Conservation (phyloP, 2,888 invertebrate species). For the Drosophila infuscata region DNA sequence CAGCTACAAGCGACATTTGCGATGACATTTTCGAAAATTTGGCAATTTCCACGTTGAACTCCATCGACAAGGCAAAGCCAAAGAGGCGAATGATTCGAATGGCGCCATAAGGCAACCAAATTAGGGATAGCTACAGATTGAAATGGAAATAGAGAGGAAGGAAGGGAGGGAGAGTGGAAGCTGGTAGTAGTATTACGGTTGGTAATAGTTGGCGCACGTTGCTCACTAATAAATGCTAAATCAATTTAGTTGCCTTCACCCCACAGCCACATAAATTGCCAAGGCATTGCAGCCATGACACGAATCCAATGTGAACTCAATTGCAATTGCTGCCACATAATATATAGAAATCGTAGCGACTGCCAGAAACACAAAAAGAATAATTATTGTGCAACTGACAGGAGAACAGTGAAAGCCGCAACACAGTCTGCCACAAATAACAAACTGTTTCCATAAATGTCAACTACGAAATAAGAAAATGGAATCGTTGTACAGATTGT, state of each 20-base stretch:
- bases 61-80: conserved; percentile 4
- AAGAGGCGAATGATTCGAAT: conserved; percentile 14
- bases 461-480: conserved; percentile 18
- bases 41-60: conserved; percentile 61
- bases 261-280: conserved; percentile 31
- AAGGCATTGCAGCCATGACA: conserved; percentile 26
- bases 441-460: conserved; percentile 31
- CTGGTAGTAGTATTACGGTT: no score
- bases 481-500: background rate
- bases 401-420: background rate
- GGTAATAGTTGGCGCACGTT: background rate
- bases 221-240: conserved; percentile 63
- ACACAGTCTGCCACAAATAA: conserved; percentile 9
- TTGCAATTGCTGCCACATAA: conserved; percentile 4
- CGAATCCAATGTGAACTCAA: conserved; percentile 3
- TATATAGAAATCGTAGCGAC: conserved; percentile 13
- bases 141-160: background rate
- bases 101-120: conserved; percentile 25
- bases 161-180: background rate
- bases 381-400: conserved; percentile 33
- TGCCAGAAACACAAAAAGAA: conserved; percentile 27
- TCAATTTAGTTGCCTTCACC: conserved; percentile 51
- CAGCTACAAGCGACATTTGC: conserved; percentile 66
- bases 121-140: conserved; percentile 1
- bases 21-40: conserved; percentile 72